A percentile compares a stretch with the other conserved stretches of the same genome.
Evolutionary conservation across 2,113 vertebrate species (phyloP).

Genomic region (Canis aureus): DNA sequence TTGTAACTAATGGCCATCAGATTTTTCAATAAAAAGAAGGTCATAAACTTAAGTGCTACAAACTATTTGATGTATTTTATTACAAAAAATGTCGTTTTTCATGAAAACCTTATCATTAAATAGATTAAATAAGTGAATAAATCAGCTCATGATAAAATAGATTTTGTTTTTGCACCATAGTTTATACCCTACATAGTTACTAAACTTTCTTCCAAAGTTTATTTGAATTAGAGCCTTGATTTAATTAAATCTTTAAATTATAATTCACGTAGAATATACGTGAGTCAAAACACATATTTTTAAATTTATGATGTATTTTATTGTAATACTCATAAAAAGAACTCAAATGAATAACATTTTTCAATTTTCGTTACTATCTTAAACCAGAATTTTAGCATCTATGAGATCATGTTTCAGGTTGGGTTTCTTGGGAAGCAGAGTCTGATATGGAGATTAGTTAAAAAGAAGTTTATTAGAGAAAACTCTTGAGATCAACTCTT

Average conservation of each 20-base stretch:
- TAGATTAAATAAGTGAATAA: slow-evolving; percentile 20
- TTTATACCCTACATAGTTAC: not conserved
- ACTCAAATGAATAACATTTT: not conserved
- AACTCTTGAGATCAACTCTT: not conserved
- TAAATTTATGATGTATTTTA: slow-evolving; percentile 19
- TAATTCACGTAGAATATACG: not conserved
- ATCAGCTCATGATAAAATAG: not conserved
- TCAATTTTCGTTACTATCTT: not conserved
- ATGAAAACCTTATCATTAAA: not conserved
- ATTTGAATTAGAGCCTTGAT: not conserved
- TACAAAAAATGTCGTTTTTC: not conserved
- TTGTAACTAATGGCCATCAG: not conserved
- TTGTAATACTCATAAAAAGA: not conserved
- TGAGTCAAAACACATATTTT: not conserved
- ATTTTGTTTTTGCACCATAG: not conserved
- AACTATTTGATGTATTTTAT: not conserved
- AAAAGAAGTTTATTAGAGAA: not conserved
- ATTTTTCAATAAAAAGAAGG: not conserved
- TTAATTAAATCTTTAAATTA: not conserved
- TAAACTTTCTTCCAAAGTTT: not conserved
- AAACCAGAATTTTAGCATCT: not conserved
- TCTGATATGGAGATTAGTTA: not conserved
- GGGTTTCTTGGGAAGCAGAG: not conserved
- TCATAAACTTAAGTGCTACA: not conserved
- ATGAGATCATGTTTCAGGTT: not conserved